Evolutionary conservation across 1,140 invertebrate genomes (phyloP), one percentile per base, ranked within the genome.

Genomic region (Muscidifurax raptorellus): DNA sequence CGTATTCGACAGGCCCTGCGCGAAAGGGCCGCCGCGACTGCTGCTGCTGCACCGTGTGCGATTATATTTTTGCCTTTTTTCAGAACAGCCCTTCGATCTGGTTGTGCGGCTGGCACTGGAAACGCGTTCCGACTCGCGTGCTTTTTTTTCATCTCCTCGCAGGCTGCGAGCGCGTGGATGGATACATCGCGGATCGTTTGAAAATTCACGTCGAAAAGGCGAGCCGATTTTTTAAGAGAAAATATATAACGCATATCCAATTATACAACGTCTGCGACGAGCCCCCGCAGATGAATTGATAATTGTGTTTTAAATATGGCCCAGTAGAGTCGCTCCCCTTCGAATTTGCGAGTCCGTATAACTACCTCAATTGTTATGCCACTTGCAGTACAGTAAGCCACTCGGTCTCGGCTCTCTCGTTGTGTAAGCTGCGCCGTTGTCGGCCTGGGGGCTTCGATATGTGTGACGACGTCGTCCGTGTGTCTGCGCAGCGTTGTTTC

Each of bases 1-100:
- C 10, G 67, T 67, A 27, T 28, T 69, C 12, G 27, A 81, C 30
- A 86, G 85, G 83, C 85, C 85, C 87, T 85, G 88, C 86, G 83
- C 36, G 36, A 40, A 40, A 40, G 36, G 36, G 36, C 44, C 4
- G 44, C 44, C 4, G 13, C 13, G 3, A 9, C 36, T 40, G 36
- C 44, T 7, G 13, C 44, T 47, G 44, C 44, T 27, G n/a, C 66
- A 4, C 52, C 52, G 52, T 7, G 15, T 59, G 52, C 52, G 22
- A 59, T 59, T 59, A 59, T 66, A 59, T 66, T 75, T 52, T 64
- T 76, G n/a, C 22, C 25, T 79, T 79, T 30, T 79, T 78, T 22
- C 18, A n/a, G 18, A n/a, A 18, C 52, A 18, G 52, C 22, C 52
- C 52, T 59, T 59, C 52, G 52, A 59, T 59, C 52, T 59, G 15